Evolutionary conservation across 2,888 invertebrate species (phyloP).

Genomic region (Andrena minutula): DNA sequence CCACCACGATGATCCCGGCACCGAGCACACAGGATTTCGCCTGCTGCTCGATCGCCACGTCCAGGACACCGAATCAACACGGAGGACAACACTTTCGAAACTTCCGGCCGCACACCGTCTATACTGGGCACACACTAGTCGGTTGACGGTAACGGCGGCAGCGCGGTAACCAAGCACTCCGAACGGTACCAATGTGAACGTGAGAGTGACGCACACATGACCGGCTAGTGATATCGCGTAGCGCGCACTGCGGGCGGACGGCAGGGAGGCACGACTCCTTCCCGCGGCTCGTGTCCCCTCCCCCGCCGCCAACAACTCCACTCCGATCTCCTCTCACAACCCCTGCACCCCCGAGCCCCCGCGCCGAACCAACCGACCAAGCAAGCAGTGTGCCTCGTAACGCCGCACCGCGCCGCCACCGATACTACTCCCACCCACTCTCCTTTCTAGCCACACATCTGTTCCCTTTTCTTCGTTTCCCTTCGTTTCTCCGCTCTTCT

Average conservation of each 20-base stretch:
- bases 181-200: conserved; percentile 75
- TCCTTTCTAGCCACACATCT: conserved; percentile 48
- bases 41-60: conserved; percentile 37
- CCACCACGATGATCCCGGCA: conserved; percentile 32
- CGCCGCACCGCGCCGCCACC: conserved; percentile 49
- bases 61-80: conserved; percentile 50
- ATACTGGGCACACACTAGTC: conserved; percentile 64
- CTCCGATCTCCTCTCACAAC: conserved; percentile 44
- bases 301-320: conserved; percentile 55
- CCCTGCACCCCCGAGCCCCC: conserved; percentile 26
- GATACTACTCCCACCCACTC: conserved; percentile 36
- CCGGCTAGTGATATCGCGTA: conserved; percentile 84
- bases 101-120: conserved; percentile 66
- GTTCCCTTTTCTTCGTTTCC: conserved; percentile 23
- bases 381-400: conserved; percentile 39
- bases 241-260: conserved; percentile 83
- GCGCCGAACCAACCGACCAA: conserved; percentile 20
- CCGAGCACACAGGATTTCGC: conserved; percentile 41
- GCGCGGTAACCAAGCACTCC: conserved; percentile 71
- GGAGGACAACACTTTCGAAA: conserved; percentile 61
- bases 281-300: conserved; percentile 74
- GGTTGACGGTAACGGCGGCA: conserved; percentile 64
- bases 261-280: conserved; percentile 78
- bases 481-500: conserved; percentile 24
- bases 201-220: conserved; percentile 81